A percentile compares a stretch with the other conserved stretches of the same genome.
These are phyloP conservation scores for Odontothrips loti DNA, from an alignment of 2,888 invertebrate genomes.

Conservation along the genomic window DNA sequence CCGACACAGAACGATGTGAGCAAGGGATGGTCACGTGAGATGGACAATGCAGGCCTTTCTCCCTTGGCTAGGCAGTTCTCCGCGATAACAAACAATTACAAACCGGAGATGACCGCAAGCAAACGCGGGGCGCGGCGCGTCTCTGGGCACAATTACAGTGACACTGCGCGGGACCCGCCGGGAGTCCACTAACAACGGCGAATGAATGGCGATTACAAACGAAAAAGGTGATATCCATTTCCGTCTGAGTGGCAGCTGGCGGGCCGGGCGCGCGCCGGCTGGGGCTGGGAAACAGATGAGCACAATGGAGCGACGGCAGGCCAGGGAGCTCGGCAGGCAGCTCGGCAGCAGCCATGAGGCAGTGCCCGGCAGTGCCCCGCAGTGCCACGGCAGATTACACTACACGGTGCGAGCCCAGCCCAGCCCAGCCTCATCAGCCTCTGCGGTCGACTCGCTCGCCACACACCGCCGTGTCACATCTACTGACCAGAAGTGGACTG, in stretches of 20 bases:
- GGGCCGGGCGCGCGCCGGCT: neutral
- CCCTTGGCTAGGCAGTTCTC: neutral
- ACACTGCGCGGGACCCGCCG: too few relatives aligned
- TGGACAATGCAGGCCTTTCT: neutral
- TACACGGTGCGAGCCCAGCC: neutral
- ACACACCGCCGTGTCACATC: too few relatives aligned
- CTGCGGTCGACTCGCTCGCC: too few relatives aligned
- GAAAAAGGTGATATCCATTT: conserved; percentile 3
- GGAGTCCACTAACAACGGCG: neutral
- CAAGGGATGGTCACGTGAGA: neutral
- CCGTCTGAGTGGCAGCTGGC: neutral
- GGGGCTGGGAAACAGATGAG: too few relatives aligned
- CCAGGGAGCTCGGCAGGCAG: neutral
- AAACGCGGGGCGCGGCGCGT: too few relatives aligned
- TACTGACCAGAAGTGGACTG: too few relatives aligned
- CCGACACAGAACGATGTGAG: too few relatives aligned
- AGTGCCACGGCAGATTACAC: neutral
- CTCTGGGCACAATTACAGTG: too few relatives aligned
- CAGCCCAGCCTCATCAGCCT: too few relatives aligned
- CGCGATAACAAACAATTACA: too few relatives aligned
- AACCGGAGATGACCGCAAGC: too few relatives aligned
- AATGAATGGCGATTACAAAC: neutral
- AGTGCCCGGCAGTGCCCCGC: neutral
- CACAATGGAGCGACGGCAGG: too few relatives aligned
- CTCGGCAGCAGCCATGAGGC: neutral